A percentile compares a stretch with the other conserved stretches of the same genome.
Evolutionary conservation across 1,140 invertebrate genomes (phyloP).

Genomic region (Zaprionus camerounensis): DNA sequence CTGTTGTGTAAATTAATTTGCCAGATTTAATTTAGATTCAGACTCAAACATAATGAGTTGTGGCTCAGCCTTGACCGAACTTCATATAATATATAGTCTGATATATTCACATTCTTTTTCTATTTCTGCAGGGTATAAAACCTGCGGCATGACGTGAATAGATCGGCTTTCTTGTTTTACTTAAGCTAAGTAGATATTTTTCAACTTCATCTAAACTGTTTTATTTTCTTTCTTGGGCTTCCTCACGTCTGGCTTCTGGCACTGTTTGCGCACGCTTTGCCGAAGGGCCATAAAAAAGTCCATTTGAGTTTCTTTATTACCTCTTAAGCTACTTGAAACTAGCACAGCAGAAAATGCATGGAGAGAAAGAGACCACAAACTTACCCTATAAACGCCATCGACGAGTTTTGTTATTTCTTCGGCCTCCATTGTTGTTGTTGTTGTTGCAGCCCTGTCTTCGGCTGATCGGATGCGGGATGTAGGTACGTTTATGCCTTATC

Average conservation of each 20-base stretch:
- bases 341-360: conserved; percentile 16
- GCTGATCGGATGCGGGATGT: conserved; percentile 24
- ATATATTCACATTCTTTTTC: too few species aligned
- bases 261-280: conserved; percentile 3
- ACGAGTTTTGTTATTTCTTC: conserved; percentile 95
- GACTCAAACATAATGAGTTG: conserved; percentile 12
- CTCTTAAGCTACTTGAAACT: conserved; percentile 31
- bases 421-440: conserved; percentile 88
- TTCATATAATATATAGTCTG: neutral
- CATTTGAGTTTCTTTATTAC: conserved; percentile 46
- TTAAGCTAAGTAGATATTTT: neutral
- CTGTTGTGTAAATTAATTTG: conserved; percentile 38
- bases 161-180: neutral
- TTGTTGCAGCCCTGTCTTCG: neutral
- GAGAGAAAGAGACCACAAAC: conserved; percentile 38
- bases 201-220: neutral
- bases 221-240: conserved; percentile 17
- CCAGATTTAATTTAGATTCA: conserved; percentile 39
- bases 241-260: neutral
- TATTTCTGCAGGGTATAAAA: too few species aligned
- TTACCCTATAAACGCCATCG: conserved; percentile 95
- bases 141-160: too few species aligned
- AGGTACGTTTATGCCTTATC: conserved; percentile 11
- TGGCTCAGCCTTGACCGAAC: conserved; percentile 20
- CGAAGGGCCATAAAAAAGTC: conserved; percentile 29